A percentile compares a stretch with the other conserved stretches of the same genome.
phyloP scores from a whole-genome alignment of 2,113 vertebrate genomes.

The Hyaena hyaena region DNA sequence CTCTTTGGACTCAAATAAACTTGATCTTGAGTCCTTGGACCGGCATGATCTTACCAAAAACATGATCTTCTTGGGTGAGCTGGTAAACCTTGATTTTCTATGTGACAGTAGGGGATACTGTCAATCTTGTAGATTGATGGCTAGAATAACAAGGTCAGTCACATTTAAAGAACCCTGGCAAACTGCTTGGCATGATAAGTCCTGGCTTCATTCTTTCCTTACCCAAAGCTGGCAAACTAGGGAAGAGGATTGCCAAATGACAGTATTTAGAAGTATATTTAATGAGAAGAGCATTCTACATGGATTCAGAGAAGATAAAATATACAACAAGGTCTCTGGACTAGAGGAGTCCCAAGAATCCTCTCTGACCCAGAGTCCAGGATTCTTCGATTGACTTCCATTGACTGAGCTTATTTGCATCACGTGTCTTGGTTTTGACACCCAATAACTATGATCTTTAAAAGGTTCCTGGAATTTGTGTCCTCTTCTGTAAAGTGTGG shows the following conservation, averaged over 20 bases:
- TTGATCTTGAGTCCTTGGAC: not conserved
- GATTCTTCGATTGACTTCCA: not conserved
- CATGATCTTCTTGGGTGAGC: not conserved
- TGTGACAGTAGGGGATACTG: not conserved
- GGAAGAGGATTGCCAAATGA: not conserved
- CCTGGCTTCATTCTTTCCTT: not conserved
- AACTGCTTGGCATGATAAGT: not conserved
- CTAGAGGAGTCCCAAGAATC: not conserved
- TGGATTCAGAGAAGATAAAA: not conserved
- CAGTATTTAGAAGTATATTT: not conserved
- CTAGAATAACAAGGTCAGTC: not conserved
- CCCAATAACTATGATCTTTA: not conserved
- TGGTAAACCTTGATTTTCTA: not conserved
- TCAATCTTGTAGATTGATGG: not conserved
- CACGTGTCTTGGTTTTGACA: not conserved
- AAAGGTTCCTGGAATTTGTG: not conserved
- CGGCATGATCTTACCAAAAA: not conserved
- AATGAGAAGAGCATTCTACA: not conserved
- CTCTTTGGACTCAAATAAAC: not conserved
- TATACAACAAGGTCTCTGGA: not conserved
- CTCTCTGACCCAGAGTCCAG: not conserved
- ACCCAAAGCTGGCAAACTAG: not conserved
- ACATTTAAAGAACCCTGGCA: not conserved
- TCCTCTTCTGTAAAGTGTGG: not conserved
- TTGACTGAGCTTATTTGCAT: not conserved